phyloP scores from a whole-genome alignment of 2,797 vertebrate genomes.

The Silurus aristotelis region DNA sequence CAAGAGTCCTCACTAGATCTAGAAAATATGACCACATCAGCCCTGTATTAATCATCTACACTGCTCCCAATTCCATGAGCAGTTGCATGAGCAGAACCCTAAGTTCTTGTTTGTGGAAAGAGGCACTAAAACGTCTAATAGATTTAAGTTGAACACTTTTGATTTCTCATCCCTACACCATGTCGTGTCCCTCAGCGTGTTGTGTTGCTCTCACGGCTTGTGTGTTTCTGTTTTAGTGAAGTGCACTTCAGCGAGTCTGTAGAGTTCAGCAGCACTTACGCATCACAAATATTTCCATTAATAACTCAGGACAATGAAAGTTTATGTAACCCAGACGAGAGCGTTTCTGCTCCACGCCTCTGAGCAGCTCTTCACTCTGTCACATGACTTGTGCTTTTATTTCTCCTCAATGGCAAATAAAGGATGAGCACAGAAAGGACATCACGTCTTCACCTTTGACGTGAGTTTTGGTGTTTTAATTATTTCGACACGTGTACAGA shows the following conservation, averaged over 20 bases:
- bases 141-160: too few relatives aligned
- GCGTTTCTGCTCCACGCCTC: background rate
- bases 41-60: too few relatives aligned
- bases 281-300: background rate
- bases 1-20: too few relatives aligned
- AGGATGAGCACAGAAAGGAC: background rate
- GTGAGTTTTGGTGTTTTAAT: background rate
- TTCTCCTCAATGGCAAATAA: background rate
- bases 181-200: background rate
- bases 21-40: too few relatives aligned
- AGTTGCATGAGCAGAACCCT: too few relatives aligned
- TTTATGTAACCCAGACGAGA: constrained; percentile 4
- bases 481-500: background rate
- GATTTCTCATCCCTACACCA: too few relatives aligned
- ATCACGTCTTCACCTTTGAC: background rate
- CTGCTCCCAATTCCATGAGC: too few relatives aligned
- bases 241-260: background rate
- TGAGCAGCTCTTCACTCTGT: background rate
- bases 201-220: background rate
- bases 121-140: too few relatives aligned
- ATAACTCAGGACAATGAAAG: constrained; percentile 1
- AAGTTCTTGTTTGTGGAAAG: too few relatives aligned
- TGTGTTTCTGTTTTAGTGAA: background rate
- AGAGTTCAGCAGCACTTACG: background rate
- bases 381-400: background rate